Evolutionary conservation across 35 echinoderm and acorn worm genomes (phyloP).

Genomic region (Lytechinus variegatus): DNA sequence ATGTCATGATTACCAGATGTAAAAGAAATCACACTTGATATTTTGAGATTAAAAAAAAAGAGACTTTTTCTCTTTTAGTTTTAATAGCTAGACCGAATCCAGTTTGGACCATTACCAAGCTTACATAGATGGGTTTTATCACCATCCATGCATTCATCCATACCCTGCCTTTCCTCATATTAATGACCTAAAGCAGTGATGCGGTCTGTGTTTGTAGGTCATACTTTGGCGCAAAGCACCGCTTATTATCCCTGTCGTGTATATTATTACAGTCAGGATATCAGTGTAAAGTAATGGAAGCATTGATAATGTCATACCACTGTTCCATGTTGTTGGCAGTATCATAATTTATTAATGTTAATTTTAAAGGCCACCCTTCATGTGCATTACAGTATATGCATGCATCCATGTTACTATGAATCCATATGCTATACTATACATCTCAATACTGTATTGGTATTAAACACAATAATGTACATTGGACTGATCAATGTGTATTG

Average conservation of each 20-base stretch:
- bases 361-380: background rate
- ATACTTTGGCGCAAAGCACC: background rate
- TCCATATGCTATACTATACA: no score
- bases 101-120: no score
- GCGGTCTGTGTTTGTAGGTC: background rate
- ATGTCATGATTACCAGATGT: no score
- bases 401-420: no score
- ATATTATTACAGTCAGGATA: background rate
- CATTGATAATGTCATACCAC: background rate
- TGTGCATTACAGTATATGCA: no score
- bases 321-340: no score
- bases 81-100: no score
- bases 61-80: no score
- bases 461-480: background rate
- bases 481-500: background rate
- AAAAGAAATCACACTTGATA: no score
- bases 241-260: background rate
- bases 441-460: background rate
- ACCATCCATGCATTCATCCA: background rate
- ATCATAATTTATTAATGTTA: background rate
- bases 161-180: background rate
- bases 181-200: background rate
- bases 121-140: no score
- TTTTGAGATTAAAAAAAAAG: no score
- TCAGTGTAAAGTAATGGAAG: background rate